Conservation (phyloP, 2,888 invertebrate species). For the Ernsta delagoae region DNA sequence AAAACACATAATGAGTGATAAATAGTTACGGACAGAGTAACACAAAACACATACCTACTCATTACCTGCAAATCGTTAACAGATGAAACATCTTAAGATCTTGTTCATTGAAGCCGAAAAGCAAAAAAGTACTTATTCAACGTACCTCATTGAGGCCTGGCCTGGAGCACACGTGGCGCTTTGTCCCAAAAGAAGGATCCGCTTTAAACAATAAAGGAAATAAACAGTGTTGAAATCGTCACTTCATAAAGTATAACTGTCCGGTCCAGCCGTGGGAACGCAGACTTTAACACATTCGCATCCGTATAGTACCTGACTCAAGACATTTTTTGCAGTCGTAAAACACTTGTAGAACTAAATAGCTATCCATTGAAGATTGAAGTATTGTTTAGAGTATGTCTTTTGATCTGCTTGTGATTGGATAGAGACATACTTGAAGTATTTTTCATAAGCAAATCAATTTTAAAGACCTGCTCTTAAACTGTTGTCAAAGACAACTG, state of each 20-base stretch:
- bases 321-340: constrained; percentile 67
- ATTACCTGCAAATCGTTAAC: no score
- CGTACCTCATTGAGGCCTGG: constrained; percentile 46
- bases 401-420: constrained; percentile 46
- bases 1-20: no score
- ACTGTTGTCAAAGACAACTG: background rate
- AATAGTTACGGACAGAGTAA: no score
- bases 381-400: constrained; percentile 58
- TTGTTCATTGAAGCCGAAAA: no score
- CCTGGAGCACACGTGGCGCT: constrained; percentile 62
- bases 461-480: background rate
- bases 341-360: constrained; percentile 74
- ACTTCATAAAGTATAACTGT: constrained; percentile 69
- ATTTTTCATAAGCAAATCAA: constrained; percentile 50
- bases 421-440: constrained; percentile 46
- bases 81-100: no score
- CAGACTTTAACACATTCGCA: constrained; percentile 65
- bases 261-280: constrained; percentile 71
- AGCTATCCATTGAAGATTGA: constrained; percentile 58
- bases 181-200: constrained; percentile 59
- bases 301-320: constrained; percentile 74
- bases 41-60: no score
- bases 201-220: constrained; percentile 55
- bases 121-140: background rate
- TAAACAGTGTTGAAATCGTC: constrained; percentile 68